Evolutionary conservation across 2,113 vertebrate genomes (phyloP), one percentile per base, ranked within the genome.

Genomic region (Tichodroma muraria): DNA sequence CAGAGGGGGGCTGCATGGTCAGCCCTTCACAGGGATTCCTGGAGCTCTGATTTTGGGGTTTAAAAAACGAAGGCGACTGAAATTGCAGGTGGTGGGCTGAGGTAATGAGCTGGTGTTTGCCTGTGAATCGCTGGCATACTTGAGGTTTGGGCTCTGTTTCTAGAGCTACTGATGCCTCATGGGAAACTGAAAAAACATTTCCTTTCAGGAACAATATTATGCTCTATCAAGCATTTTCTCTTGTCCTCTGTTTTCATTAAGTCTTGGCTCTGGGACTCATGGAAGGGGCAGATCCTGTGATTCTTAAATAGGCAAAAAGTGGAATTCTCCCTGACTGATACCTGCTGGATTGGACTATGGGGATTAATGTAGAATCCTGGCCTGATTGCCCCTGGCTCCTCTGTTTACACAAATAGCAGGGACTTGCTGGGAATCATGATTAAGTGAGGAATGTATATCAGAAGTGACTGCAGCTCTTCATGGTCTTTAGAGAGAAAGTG

Each of bases 91-190:
- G 5, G 70, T 94, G 79, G 81, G 80, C 90, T 94, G 92, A 92
- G 95, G 93, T 92, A 89, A 80, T 50, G 90, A 92, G 89, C 76
- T 83, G 4, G 23, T 25, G 40, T 94, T 95, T 75, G 81, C 86
- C 71, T 93, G 89, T 84, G 93, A 94, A 94, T 95, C 17, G 56
- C 83, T 97, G 93, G 79, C 86, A 85, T 96, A n/a, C 28, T 95
- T 96, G 94, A 94, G 93, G 96, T 96, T 96, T 96, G 95, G 94
- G 86, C 90, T 91, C 42, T 94, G 81, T 96, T 93, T 93, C 92
- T 95, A 96, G 85, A 96, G 81, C 94, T 96, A 85, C 93, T 94
- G 94, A 53, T 95, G 93, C 88, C 93, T 92, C 93, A 78, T 95
- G 94, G 96, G 95, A 96, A 94, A 88, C 81, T 76, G 77, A 53